Evolutionary conservation across 2,888 invertebrate species (phyloP), one percentile per base, ranked within the genome.

Genomic region (Hyposoter didymator): DNA sequence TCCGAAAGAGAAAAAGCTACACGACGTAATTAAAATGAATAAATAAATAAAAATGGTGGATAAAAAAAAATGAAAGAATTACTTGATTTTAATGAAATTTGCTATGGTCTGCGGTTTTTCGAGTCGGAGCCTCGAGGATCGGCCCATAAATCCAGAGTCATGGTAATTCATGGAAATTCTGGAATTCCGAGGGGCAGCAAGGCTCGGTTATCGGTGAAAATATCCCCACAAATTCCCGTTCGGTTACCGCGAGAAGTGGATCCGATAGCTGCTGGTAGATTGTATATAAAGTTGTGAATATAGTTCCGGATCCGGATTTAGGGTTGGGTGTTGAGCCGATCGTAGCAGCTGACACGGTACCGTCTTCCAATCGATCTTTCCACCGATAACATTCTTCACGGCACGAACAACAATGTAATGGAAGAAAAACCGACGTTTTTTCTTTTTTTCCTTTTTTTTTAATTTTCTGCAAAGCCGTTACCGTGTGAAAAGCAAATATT

Each of bases 91-190:
- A 39, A 39, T 39, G 39, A 39, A 39, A 39, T 39, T 39, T 39
- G 39, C 8, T 10, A 39, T 39, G 10, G 8, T 1, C 39, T 39
- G 39, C 2, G 39, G 64, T 64, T 67, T 12, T 45, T 62, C 66
- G 22, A 55, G 8, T 64, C 73, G 8, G 43, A 28, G 12, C 66
- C 32, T 19, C 62, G 22, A 67, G 35, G n/a, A 8, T 39, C 7
- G 39, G 22, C 59, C 55, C 66, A 85, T 84, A 84, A 87, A 85
- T 83, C 85, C 59, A 45, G 69, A 80, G 84, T 86, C 76, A 87
- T 87, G 87, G 86, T 85, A 87, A 88, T 87, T 85, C 86, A 87
- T 86, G 87, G 82, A 84, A 85, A 87, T 88, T 83, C 79, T 69
- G 79, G 43, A 62, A 78, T 82, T 67, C 45, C 66, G 32, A 72